Percentiles rank a stretch among this genome's conserved stretches.
Evolutionary conservation across 2,113 vertebrate species (phyloP).

Genomic region (Ifrita kowaldi): DNA sequence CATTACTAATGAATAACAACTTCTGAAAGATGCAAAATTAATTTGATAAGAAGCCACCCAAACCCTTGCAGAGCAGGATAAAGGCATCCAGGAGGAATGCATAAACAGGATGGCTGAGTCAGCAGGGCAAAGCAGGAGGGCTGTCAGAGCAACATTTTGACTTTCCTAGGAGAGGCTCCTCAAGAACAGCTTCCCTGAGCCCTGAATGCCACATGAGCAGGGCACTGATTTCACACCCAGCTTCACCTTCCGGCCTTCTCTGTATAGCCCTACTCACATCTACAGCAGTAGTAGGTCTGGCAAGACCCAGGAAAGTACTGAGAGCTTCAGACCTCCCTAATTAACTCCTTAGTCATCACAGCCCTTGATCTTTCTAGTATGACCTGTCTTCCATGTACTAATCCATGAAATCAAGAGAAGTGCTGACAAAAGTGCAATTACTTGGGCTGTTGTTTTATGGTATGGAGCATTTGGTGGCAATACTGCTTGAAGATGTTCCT

Average conservation of each 20-base stretch:
- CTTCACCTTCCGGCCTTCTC: not conserved
- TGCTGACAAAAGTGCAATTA: constrained; percentile 19
- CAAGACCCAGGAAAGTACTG: not conserved
- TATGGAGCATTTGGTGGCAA: not conserved
- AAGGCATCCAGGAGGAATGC: constrained; percentile 5
- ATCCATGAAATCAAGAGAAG: constrained; percentile 17
- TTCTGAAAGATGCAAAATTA: constrained; percentile 36
- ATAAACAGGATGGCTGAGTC: not conserved
- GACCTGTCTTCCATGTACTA: constrained; percentile 12
- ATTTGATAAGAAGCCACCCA: constrained; percentile 47
- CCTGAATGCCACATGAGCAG: not conserved
- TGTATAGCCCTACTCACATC: not conserved
- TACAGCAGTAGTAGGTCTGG: not conserved
- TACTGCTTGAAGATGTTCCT: not conserved
- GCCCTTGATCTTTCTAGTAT: constrained; percentile 30
- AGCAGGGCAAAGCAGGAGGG: not conserved
- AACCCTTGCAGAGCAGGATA: constrained; percentile 25
- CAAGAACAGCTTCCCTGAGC: not conserved
- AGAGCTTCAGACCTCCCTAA: not conserved
- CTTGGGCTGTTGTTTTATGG: not conserved
- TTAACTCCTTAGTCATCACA: constrained; percentile 18
- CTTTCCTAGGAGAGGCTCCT: not conserved
- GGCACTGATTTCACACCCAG: not conserved
- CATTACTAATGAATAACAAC: not conserved
- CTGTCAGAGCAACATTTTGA: not conserved